phyloP scores from a whole-genome alignment of 2,888 invertebrate genomes.

The Hypercompe scribonia region DNA sequence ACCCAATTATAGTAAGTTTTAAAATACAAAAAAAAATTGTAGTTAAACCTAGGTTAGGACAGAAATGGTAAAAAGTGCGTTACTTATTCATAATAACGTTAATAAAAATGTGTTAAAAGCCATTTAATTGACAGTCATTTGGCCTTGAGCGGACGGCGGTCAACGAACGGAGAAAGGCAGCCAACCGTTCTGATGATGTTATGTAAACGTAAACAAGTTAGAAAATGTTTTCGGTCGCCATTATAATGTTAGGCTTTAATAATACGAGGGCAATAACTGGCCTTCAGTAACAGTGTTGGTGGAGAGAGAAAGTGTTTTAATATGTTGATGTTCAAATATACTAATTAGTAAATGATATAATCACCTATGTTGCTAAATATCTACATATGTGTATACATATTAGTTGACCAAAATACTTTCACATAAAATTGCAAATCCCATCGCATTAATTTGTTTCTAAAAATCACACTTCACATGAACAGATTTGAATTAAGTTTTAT shows the following conservation, averaged over 20 bases:
- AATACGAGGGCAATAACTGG: constrained; percentile 39
- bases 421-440: not conserved
- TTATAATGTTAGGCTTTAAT: constrained; percentile 45
- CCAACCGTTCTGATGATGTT: constrained; percentile 56
- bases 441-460: not conserved
- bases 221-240: constrained; percentile 53
- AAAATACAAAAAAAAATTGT: not conserved
- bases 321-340: not conserved
- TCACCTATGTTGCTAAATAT: too few relatives aligned
- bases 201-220: constrained; percentile 67
- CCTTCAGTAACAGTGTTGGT: constrained; percentile 24
- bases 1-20: not conserved
- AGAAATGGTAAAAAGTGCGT: constrained; percentile 9
- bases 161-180: constrained; percentile 72
- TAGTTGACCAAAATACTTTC: too few relatives aligned
- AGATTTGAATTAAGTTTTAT: not conserved
- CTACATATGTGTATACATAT: too few relatives aligned
- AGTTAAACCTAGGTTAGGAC: not conserved
- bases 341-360: not conserved
- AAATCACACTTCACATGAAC: not conserved
- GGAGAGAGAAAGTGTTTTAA: constrained; percentile 41
- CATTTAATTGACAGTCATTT: constrained; percentile 60
- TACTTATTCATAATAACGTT: constrained; percentile 31
- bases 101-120: constrained; percentile 48
- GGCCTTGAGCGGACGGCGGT: constrained; percentile 69